A percentile compares a stretch with the other conserved stretches of the same genome.
These are phyloP conservation scores for Hedychridium roseum DNA, from an alignment of 2,888 invertebrate species.

Conservation along the genomic window DNA sequence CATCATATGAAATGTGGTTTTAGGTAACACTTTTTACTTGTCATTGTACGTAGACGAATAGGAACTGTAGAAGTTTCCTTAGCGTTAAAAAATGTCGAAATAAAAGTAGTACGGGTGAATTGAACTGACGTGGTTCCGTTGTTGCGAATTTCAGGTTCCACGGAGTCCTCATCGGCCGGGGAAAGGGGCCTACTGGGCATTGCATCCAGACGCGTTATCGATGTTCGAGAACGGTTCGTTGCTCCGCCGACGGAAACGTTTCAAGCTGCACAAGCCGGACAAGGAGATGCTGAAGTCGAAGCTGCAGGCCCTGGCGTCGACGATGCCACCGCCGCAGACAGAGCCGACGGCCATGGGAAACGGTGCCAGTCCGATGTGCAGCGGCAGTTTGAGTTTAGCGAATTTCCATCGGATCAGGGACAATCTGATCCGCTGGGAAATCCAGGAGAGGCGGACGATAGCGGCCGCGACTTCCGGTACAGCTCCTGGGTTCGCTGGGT, in stretches of 20 bases:
- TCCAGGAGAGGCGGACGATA: conserved; percentile 60
- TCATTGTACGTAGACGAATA: too few species aligned
- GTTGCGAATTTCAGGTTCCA: conserved; percentile 73
- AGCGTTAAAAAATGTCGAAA: too few species aligned
- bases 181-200: conserved; percentile 86
- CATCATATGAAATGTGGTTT: too few species aligned
- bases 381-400: conserved; percentile 49
- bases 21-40: too few species aligned
- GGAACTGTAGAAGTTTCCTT: too few species aligned
- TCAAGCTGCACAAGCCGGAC: conserved; percentile 81
- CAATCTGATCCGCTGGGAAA: conserved; percentile 59
- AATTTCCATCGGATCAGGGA: conserved; percentile 58
- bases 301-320: conserved; percentile 58
- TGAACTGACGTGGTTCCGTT: too few species aligned
- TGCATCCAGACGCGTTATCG: conserved; percentile 80
- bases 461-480: conserved; percentile 54
- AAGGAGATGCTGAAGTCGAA: conserved; percentile 68
- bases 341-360: conserved; percentile 30
- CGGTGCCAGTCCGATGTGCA: conserved; percentile 34
- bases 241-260: conserved; percentile 79
- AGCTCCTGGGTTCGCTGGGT: conserved; percentile 47
- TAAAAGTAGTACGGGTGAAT: too few species aligned
- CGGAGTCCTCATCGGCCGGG: conserved; percentile 80
- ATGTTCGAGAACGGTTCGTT: conserved; percentile 92
- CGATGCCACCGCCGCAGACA: conserved; percentile 53